Evolutionary conservation across 1,140 invertebrate species (phyloP).

Genomic region (Lucilia cuprina): DNA sequence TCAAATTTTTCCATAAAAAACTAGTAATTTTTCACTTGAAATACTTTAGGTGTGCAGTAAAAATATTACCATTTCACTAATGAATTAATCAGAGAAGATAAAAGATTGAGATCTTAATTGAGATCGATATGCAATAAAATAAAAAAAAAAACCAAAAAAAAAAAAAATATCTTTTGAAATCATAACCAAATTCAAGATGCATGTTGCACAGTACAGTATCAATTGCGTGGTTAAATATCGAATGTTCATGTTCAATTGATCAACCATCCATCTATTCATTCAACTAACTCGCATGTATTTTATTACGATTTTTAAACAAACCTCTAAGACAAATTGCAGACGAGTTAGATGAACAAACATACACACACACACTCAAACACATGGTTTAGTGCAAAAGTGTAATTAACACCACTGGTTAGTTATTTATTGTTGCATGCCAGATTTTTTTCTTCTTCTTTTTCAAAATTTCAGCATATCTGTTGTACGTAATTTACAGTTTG

Average conservation of each 20-base stretch:
- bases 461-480: neutral
- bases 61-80: neutral
- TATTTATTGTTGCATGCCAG: conserved; percentile 1
- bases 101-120: neutral
- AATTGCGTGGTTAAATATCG: neutral
- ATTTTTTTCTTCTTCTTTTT: neutral
- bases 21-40: neutral
- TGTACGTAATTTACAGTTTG: neutral
- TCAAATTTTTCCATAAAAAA: no score
- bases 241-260: conserved; percentile 1
- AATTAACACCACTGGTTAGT: neutral
- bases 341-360: neutral
- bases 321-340: neutral
- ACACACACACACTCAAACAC: neutral
- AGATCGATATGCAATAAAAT: neutral
- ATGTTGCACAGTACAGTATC: neutral
- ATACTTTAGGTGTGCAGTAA: neutral
- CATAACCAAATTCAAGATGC: neutral
- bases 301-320: neutral
- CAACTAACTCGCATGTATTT: neutral
- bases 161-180: neutral
- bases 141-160: neutral
- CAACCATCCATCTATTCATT: neutral
- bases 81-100: neutral
- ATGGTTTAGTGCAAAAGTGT: neutral